Base-by-base conservation (phyloP, 2,113 vertebrate species). In the Notarius quadriscutis region DNA sequence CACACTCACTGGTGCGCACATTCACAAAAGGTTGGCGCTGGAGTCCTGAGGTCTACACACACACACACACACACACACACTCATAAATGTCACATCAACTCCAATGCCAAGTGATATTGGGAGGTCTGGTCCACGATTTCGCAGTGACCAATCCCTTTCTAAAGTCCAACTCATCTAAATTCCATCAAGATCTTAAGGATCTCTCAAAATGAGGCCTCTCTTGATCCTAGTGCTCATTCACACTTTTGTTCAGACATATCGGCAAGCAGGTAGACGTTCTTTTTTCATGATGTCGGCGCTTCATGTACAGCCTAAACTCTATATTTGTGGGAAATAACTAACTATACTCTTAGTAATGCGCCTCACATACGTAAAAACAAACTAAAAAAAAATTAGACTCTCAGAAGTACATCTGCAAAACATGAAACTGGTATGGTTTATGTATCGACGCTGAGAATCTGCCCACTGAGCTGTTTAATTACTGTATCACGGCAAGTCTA, bases 1-100 rank as follows among this genome's bases (percentile, higher is more conserved):
- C 88, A 89, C 87, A 86, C 58, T 86, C 83, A 89, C 57, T 71
- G 17, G 71, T 60, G 87, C 77, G 83, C 55, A 80, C 62, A 91
- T 5, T 62, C 11, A n/a, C 69, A 69, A 95, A 95, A 94, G 93
- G 72, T 84, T 80, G 93, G 94, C 93, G 84, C 89, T 91, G 92
- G 93, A 95, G 30, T 91, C 0, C 5, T 15, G 27, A 51, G 48
- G 57, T 57, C 8, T 20, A 51, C 8, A 78, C 53, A 57, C 63
- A n/a, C 34, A 85, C 15, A 72, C 30, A 17, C 69, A 81, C 58
- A 55, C 60, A 30, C 67, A 50, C 20, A 79, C 22, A 58, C 15
- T 34, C 25, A 79, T 7, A 84, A 50, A 85, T 53, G n/a, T 81
- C 78, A 57, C 34, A 30, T 41, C 71, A 77, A 50, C 71, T 84